These are phyloP conservation scores for Acanthochromis polyacanthus DNA, from an alignment of 2,113 vertebrate genomes.

Conservation along the genomic window DNA sequence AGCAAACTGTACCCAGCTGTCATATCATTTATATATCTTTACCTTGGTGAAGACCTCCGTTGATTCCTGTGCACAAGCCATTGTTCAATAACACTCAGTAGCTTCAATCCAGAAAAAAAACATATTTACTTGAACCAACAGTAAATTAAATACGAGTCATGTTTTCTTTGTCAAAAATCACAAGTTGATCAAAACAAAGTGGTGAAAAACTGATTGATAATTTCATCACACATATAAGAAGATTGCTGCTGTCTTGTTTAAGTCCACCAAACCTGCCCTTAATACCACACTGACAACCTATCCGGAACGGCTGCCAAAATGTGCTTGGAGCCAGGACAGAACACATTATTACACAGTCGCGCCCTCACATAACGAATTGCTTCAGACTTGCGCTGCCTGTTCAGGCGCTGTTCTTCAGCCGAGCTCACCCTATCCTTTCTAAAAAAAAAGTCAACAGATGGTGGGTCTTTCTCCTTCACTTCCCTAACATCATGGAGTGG, in stretches of 20 bases:
- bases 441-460: slow-evolving; percentile 59
- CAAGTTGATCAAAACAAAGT: slow-evolving; percentile 22
- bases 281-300: slow-evolving; percentile 36
- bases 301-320: slow-evolving; percentile 47
- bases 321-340: slow-evolving; percentile 48
- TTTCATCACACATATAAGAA: slow-evolving; percentile 24
- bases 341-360: slow-evolving; percentile 52
- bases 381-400: slow-evolving; percentile 46
- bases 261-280: slow-evolving; percentile 25
- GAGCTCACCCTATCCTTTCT: slow-evolving; percentile 32
- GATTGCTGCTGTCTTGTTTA: slow-evolving; percentile 13
- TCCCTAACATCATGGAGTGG: neutral
- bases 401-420: slow-evolving; percentile 20
- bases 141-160: neutral
- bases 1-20: slow-evolving; percentile 13
- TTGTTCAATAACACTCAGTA: neutral
- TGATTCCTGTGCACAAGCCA: neutral
- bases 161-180: slow-evolving; percentile 1
- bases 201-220: slow-evolving; percentile 28
- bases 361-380: slow-evolving; percentile 39
- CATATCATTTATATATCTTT: slow-evolving; percentile 16
- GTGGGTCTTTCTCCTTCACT: slow-evolving; percentile 52
- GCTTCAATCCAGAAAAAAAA: slow-evolving; percentile 20
- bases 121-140: slow-evolving; percentile 1
- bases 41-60: neutral